Conservation (phyloP, 2,797 vertebrate genomes). For the Helostoma temminkii region DNA sequence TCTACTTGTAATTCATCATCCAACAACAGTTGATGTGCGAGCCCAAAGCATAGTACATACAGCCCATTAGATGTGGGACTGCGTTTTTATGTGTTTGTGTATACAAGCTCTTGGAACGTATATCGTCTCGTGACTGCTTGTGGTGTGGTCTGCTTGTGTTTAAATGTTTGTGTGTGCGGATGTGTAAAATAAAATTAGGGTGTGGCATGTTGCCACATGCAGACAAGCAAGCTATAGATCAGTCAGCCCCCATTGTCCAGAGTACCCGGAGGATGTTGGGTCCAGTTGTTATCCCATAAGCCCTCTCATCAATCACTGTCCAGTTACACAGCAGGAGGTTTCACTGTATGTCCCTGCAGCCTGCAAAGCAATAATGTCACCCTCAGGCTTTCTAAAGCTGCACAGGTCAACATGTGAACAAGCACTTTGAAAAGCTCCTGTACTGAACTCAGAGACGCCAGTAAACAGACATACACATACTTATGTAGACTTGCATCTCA, state of each 20-base stretch:
- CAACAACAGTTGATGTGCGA: conserved; percentile 2
- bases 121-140: conserved; percentile 19
- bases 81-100: conserved; percentile 7
- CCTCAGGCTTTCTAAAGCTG: conserved; percentile 55
- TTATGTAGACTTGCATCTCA: conserved; percentile 20
- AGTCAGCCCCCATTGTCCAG: conserved; percentile 47
- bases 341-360: conserved; percentile 45
- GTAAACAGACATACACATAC: conserved; percentile 20
- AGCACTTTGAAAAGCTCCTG: conserved; percentile 23
- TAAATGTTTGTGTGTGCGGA: conserved; percentile 20
- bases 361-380: conserved; percentile 46
- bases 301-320: conserved; percentile 67
- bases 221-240: conserved; percentile 6
- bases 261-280: conserved; percentile 48
- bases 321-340: conserved; percentile 53
- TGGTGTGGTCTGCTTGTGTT: conserved; percentile 32
- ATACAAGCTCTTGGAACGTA: neutral
- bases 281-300: conserved; percentile 60
- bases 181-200: conserved; percentile 13
- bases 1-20: conserved; percentile 34
- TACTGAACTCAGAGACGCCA: neutral
- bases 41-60: conserved; percentile 26
- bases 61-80: conserved; percentile 17
- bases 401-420: conserved; percentile 24
- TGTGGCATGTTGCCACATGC: conserved; percentile 47